These are phyloP conservation scores for Festucalex cinctus DNA, from an alignment of 2,113 vertebrate genomes.

Conservation along the genomic window DNA sequence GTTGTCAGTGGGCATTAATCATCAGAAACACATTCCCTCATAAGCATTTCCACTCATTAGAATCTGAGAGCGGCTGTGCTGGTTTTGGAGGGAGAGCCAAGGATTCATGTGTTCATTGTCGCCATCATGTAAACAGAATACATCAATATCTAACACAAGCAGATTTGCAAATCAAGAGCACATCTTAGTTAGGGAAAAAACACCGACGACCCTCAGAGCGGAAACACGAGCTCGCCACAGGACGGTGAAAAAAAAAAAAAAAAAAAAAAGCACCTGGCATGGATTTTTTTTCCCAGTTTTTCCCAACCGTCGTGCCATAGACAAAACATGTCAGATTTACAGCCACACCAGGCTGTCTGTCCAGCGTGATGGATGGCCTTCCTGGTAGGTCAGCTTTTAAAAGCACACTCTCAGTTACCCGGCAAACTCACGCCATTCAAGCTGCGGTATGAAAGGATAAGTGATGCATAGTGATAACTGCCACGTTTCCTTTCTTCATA, in stretches of 20 bases:
- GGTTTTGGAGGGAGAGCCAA: neutral
- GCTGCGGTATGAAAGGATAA: slow-evolving; percentile 6
- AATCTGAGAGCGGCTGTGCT: slow-evolving; percentile 63
- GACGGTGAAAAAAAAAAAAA: slow-evolving; percentile 13
- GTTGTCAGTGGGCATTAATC: slow-evolving; percentile 75
- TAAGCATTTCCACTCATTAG: slow-evolving; percentile 75
- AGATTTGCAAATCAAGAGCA: slow-evolving; percentile 60
- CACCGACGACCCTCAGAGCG: slow-evolving; percentile 39
- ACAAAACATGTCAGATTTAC: slow-evolving; percentile 44
- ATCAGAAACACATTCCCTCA: slow-evolving; percentile 71
- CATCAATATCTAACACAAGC: slow-evolving; percentile 65
- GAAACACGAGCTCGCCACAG: slow-evolving; percentile 44
- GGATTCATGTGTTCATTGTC: slow-evolving; percentile 45
- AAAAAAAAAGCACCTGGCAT: slow-evolving; percentile 26
- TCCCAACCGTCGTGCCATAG: slow-evolving; percentile 29
- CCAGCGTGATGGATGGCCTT: slow-evolving; percentile 46
- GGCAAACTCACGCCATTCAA: slow-evolving; percentile 40
- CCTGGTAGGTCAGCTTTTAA: slow-evolving; percentile 45
- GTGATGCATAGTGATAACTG: slow-evolving; percentile 21
- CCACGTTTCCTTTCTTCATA: slow-evolving; percentile 29
- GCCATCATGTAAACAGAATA: slow-evolving; percentile 64
- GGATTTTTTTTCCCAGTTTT: slow-evolving; percentile 26
- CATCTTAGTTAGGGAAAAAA: slow-evolving; percentile 52
- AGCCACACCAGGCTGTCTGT: slow-evolving; percentile 35
- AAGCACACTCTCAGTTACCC: slow-evolving; percentile 37